Evolutionary conservation across 2,113 vertebrate genomes (phyloP).

Genomic region (Zootoca vivipara): DNA sequence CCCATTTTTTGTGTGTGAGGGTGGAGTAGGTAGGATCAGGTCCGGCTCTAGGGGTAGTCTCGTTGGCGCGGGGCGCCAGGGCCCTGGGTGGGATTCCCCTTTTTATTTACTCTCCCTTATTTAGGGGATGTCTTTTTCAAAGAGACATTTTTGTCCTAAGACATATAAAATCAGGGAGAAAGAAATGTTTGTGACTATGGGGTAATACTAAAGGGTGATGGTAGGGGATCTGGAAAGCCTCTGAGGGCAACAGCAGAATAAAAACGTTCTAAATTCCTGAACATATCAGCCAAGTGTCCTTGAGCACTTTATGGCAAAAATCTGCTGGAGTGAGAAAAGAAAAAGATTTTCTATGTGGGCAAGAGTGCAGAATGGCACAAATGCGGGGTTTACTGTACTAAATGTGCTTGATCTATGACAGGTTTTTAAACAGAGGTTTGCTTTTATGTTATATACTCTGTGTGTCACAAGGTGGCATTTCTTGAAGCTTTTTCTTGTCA

Average conservation of each 20-base stretch:
- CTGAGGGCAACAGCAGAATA: constrained; percentile 61
- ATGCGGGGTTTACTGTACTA: constrained; percentile 37
- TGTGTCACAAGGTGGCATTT: constrained; percentile 6
- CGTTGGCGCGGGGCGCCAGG: too few species aligned
- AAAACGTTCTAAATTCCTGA: constrained; percentile 74
- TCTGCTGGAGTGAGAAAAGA: constrained; percentile 59
- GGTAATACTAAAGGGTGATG: neutral
- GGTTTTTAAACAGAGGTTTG: neutral
- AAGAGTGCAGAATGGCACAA: constrained; percentile 47
- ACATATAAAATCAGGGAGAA: constrained; percentile 55
- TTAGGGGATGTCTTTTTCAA: constrained; percentile 39
- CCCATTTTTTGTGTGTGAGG: neutral
- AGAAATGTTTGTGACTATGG: constrained; percentile 43
- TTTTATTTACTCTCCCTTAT: neutral
- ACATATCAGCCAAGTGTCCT: constrained; percentile 62
- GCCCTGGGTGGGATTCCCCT: too few species aligned
- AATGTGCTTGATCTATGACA: constrained; percentile 34
- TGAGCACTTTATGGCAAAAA: constrained; percentile 71
- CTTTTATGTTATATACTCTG: constrained; percentile 25
- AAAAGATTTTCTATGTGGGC: constrained; percentile 38
- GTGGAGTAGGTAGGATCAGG: too few species aligned
- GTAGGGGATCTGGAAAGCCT: constrained; percentile 43
- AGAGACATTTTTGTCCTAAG: constrained; percentile 46
- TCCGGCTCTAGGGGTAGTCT: too few species aligned
- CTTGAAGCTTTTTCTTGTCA: neutral